These are phyloP conservation scores for Ophonus ardosiacus DNA, from an alignment of 2,888 invertebrate genomes.

Conservation along the genomic window DNA sequence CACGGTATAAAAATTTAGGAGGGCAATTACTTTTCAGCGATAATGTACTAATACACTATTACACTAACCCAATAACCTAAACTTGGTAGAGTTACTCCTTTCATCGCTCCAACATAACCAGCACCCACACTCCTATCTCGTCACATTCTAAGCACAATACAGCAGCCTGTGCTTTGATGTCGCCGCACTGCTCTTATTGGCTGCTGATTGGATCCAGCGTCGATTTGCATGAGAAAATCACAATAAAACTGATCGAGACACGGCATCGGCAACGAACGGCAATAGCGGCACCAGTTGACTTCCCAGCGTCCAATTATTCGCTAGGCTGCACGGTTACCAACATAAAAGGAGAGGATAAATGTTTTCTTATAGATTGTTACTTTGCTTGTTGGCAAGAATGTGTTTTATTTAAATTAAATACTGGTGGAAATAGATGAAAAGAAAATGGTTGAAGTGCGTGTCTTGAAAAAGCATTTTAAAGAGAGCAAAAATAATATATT, in stretches of 20 bases:
- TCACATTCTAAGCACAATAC: constrained; percentile 38
- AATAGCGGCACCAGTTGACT: constrained; percentile 9
- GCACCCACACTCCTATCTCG: neutral
- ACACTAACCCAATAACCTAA: too few species aligned
- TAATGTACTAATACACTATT: too few species aligned
- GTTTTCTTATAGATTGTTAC: neutral
- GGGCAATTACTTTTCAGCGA: too few species aligned
- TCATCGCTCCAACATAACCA: too few species aligned
- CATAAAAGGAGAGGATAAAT: neutral
- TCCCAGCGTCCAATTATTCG: constrained; percentile 26
- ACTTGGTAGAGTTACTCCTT: too few species aligned
- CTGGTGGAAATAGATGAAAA: too few species aligned
- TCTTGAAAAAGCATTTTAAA: too few species aligned
- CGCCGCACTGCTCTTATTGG: constrained; percentile 65
- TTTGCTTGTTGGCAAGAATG: neutral
- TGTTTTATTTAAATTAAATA: neutral
- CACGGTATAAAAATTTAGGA: too few species aligned
- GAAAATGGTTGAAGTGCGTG: too few species aligned
- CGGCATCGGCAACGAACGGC: neutral
- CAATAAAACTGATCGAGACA: constrained; percentile 64
- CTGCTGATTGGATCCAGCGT: constrained; percentile 65
- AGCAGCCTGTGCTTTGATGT: constrained; percentile 63
- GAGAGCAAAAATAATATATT: too few species aligned
- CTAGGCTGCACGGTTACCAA: neutral
- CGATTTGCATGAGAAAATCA: constrained; percentile 67